Evolutionary conservation across 2,113 vertebrate genomes (phyloP).

Genomic region (Haemorhous mexicanus): DNA sequence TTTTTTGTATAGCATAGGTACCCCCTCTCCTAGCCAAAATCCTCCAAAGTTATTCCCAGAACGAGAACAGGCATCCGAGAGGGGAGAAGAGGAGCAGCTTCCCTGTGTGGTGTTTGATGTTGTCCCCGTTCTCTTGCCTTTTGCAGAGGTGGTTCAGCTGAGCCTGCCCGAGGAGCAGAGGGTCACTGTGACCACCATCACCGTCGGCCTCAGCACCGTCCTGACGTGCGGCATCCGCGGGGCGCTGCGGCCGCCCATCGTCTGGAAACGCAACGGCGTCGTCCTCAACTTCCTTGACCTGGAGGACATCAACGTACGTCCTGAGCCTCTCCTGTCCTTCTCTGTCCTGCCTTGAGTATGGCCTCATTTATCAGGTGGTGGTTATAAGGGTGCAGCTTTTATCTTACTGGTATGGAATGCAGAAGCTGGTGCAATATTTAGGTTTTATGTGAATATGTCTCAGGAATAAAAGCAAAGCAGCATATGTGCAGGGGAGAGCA

Average conservation of each 20-base stretch:
- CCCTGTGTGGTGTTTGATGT: not conserved
- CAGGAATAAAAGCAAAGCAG: not conserved
- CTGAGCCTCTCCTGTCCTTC: not conserved
- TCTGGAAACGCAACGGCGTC: conserved; percentile 93
- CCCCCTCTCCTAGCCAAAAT: not conserved
- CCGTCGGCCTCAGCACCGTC: conserved; percentile 88
- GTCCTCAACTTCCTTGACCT: conserved; percentile 88
- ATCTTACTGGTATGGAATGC: accelerated
- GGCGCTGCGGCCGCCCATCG: conserved; percentile 85
- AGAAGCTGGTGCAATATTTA: not conserved
- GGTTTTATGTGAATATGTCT: not conserved
- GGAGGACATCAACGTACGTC: conserved; percentile 92
- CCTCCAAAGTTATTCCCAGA: not conserved
- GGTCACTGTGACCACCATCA: conserved; percentile 84
- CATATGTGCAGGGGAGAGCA: not conserved
- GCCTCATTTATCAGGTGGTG: not conserved
- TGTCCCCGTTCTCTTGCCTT: not conserved
- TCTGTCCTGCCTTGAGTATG: not conserved
- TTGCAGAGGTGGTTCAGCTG: conserved; percentile 88
- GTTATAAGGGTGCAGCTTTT: not conserved
- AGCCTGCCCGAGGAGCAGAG: conserved; percentile 82
- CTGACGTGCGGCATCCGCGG: conserved; percentile 87
- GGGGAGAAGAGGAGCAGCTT: not conserved
- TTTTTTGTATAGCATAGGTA: not conserved
- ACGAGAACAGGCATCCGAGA: not conserved